Base-by-base conservation (phyloP, 2,797 vertebrate genomes). In the Sylvilagus floridanus region DNA sequence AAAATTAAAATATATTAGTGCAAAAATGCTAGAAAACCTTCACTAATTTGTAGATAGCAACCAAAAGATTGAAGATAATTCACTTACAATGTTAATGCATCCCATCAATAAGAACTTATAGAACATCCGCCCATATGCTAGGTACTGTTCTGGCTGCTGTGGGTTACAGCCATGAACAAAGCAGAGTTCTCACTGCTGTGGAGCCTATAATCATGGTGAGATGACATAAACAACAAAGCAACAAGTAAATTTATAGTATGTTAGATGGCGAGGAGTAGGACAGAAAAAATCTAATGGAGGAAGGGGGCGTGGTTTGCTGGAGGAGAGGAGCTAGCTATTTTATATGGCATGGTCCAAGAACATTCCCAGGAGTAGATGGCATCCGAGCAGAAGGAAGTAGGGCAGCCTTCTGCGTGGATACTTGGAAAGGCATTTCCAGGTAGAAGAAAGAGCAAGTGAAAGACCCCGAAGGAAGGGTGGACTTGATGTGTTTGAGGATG, bases 51-150 rank as follows among this genome's bases (percentile, higher is more conserved):
- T 37, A 68, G 37, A 93, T 50, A 16, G 47, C 62, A 77, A 84
- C 89, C 65, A 88, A 89, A 82, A 8, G 26, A 42, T 17, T 21
- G 69, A 90, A 95, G 60, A 71, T 42, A 91, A 68, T 90, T 50
- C 42, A 72, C 14, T 93, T 95, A 73, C 4, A 86, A 47, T 82
- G 85, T 65, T 37, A 66, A 86, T 86, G 37, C 11, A 66, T 28
- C 28, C 16, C 76, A 54, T 83, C 35, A 52, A 65, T 30, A 87
- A 73, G 65, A 68, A 22, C 75, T 71, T 84, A 66, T 21, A 73
- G 77, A 84, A 35, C 42, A 47, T 47, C 42, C 17, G 5, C 50
- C 9, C 17, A 24, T 21, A n/a, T 68, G 19, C 57, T 32, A 65
- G 16, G 12, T 32, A 79, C n/a, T 90, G 4, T 62, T 75, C 77